Evolutionary conservation across 2,113 vertebrate genomes (phyloP).

Genomic region (Xyrauchen texanus): DNA sequence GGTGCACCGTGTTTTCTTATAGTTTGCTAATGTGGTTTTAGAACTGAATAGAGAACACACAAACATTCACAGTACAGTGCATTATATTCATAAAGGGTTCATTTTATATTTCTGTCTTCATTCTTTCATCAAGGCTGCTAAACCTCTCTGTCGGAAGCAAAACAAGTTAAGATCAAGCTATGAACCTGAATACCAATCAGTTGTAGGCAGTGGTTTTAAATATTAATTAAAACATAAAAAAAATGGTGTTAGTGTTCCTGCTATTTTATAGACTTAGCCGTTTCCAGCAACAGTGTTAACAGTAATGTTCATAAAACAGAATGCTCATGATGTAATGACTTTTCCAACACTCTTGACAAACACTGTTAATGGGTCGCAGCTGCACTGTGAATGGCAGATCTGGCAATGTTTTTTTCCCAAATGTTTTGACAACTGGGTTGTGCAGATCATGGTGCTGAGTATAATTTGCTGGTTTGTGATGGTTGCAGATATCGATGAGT

Average conservation of each 20-base stretch:
- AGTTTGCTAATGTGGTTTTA: constrained; percentile 14
- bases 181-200: too few relatives aligned
- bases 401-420: neutral
- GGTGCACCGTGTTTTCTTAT: neutral
- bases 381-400: constrained; percentile 9
- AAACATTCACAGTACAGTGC: neutral
- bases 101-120: too few relatives aligned
- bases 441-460: neutral
- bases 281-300: neutral
- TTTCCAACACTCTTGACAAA: constrained; percentile 28
- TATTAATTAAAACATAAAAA: constrained; percentile 1
- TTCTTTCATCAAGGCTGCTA: too few relatives aligned
- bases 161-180: too few relatives aligned
- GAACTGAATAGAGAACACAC: constrained; percentile 1
- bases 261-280: neutral
- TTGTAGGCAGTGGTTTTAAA: neutral
- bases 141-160: too few relatives aligned
- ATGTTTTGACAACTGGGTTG: neutral
- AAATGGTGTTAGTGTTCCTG: constrained; percentile 1
- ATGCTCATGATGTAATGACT: neutral
- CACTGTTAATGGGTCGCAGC: constrained; percentile 24
- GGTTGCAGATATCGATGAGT: constrained; percentile 82
- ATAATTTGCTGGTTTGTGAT: neutral
- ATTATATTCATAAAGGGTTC: neutral
- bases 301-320: neutral